phyloP scores from a whole-genome alignment of 1,140 invertebrate species.

The Manduca sexta region DNA sequence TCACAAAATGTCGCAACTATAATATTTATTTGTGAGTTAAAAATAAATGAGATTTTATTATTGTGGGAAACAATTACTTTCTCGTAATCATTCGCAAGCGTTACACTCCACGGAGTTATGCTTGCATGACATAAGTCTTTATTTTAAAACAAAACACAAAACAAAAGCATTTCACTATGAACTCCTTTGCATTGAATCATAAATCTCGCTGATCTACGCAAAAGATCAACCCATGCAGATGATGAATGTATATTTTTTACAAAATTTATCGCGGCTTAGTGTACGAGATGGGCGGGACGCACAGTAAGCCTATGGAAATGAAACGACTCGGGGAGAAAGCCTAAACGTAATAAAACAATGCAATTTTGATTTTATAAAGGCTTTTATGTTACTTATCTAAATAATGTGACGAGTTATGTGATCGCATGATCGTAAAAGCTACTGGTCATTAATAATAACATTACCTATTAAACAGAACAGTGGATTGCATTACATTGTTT shows the following conservation, averaged over 20 bases:
- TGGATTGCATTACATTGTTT: too few species aligned
- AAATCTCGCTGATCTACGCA: constrained; percentile 46
- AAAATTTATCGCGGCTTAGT: constrained; percentile 34
- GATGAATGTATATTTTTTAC: constrained; percentile 55
- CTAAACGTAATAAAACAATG: background rate
- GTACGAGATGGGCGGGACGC: background rate
- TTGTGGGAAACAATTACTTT: background rate
- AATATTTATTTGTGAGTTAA: background rate
- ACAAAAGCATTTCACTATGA: background rate
- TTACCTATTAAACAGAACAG: too few species aligned
- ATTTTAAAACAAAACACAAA: background rate
- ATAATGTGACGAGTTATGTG: too few species aligned
- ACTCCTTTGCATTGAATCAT: constrained; percentile 13
- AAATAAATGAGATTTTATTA: too few species aligned
- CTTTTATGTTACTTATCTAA: too few species aligned
- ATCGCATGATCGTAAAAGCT: too few species aligned
- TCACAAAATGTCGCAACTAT: background rate
- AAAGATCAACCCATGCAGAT: constrained; percentile 42
- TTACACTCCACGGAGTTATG: too few species aligned
- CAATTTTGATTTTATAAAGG: too few species aligned
- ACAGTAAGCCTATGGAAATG: constrained; percentile 5
- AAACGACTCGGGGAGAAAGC: background rate
- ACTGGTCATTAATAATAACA: too few species aligned
- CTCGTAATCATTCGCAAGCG: too few species aligned
- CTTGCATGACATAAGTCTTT: too few species aligned